phyloP scores from a whole-genome alignment of 2,888 invertebrate species.

The Caradrina clavipalpis region DNA sequence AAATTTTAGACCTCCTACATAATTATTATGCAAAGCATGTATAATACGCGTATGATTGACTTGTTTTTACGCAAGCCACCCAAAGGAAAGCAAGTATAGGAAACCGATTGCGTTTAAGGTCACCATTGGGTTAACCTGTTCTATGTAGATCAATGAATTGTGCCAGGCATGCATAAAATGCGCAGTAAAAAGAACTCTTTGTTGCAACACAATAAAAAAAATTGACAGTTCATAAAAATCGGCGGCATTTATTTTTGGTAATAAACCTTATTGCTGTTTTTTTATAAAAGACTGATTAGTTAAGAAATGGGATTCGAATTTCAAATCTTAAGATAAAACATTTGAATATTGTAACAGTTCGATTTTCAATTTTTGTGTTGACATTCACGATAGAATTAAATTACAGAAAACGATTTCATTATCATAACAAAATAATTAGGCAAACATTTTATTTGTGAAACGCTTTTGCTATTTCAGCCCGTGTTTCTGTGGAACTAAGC shows the following conservation, averaged over 20 bases:
- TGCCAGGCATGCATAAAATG: conserved; percentile 36
- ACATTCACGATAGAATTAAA: too few relatives aligned
- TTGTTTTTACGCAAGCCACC: conserved; percentile 72
- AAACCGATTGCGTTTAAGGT: conserved; percentile 76
- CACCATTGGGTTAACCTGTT: conserved; percentile 71
- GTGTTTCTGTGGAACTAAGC: conserved; percentile 3
- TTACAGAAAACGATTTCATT: background rate
- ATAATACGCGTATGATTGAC: conserved; percentile 52
- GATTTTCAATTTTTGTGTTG: too few relatives aligned
- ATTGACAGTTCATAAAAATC: background rate
- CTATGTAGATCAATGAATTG: conserved; percentile 62
- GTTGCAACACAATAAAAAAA: conserved; percentile 1
- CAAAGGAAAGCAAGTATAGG: conserved; percentile 79
- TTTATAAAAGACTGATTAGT: too few relatives aligned
- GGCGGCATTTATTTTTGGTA: background rate
- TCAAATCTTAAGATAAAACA: conserved; percentile 8
- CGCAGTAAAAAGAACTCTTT: conserved; percentile 7
- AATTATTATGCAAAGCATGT: conserved; percentile 55
- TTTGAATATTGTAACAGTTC: background rate
- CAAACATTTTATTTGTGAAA: background rate
- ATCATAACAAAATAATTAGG: background rate
- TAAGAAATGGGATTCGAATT: conserved; percentile 6
- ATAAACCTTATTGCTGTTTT: conserved; percentile 7
- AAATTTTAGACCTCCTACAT: conserved; percentile 29
- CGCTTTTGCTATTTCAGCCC: conserved; percentile 10